phyloP scores from a whole-genome alignment of 2,888 invertebrate genomes.

The Hemaris fuciformis region DNA sequence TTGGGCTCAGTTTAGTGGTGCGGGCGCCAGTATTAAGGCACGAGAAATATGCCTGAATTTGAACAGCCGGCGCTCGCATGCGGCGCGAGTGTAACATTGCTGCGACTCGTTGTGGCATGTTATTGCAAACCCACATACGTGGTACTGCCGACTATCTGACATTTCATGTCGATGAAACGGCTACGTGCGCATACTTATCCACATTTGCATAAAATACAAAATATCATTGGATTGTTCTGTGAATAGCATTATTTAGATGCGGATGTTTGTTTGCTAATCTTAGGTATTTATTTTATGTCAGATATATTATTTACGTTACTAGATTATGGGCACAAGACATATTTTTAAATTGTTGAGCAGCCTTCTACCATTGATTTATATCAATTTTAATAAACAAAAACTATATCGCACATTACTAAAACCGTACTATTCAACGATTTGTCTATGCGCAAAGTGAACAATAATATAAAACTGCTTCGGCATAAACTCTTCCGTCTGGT shows the following conservation, averaged over 20 bases:
- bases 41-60: constrained; percentile 75
- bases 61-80: constrained; percentile 69
- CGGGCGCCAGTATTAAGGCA: constrained; percentile 51
- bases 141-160: constrained; percentile 72
- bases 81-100: constrained; percentile 75
- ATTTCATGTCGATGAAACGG: constrained; percentile 78
- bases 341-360: no score
- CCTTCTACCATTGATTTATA: no score
- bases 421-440: no score
- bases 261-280: background rate
- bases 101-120: constrained; percentile 78
- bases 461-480: no score
- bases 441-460: no score
- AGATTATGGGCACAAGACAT: no score
- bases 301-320: no score
- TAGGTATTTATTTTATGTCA: background rate
- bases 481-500: no score
- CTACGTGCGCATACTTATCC: constrained; percentile 63
- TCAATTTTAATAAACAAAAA: no score
- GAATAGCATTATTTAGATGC: constrained; percentile 28
- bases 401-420: no score
- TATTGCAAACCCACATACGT: constrained; percentile 80
- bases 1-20: constrained; percentile 46
- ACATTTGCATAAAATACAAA: constrained; percentile 57
- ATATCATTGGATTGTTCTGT: constrained; percentile 41